Conservation (phyloP, 2,888 invertebrate genomes). For the Lysandra coridon region DNA sequence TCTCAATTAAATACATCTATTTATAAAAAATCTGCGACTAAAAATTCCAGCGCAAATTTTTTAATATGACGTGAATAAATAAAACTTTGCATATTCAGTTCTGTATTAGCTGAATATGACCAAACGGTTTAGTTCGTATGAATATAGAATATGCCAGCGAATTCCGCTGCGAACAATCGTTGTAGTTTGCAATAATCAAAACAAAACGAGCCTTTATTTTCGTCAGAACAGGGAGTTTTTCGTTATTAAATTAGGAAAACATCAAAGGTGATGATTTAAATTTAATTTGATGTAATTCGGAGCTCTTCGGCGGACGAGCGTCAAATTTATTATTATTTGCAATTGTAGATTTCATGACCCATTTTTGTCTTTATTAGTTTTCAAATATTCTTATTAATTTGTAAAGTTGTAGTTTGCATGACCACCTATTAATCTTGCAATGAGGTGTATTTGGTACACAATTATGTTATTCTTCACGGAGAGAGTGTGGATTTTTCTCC, state of each 20-base stretch:
- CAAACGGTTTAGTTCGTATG: slow-evolving; percentile 3
- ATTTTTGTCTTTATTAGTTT: background rate
- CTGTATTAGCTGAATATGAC: background rate
- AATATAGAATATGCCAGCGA: slow-evolving; percentile 2
- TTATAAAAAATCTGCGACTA: background rate
- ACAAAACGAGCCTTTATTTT: slow-evolving; percentile 38
- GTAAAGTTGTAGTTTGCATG: too few species aligned
- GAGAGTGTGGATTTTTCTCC: too few species aligned
- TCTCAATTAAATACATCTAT: background rate
- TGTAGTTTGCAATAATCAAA: slow-evolving; percentile 36
- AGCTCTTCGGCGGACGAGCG: background rate
- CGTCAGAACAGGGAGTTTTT: background rate
- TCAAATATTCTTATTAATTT: background rate
- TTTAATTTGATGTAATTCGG: background rate
- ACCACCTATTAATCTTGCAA: background rate
- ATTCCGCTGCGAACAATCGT: slow-evolving; percentile 33
- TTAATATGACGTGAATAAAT: background rate
- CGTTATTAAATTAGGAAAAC: slow-evolving; percentile 26
- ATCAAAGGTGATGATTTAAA: slow-evolving; percentile 16
- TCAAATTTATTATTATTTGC: background rate
- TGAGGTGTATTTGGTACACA: too few species aligned
- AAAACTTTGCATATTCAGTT: background rate
- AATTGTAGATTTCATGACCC: background rate
- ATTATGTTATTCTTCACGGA: too few species aligned
- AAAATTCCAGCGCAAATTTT: background rate